A percentile compares a stretch with the other conserved stretches of the same genome.
Conservation (phyloP, 2,797 vertebrate genomes). For the Helicolenus hilgendorfi region DNA sequence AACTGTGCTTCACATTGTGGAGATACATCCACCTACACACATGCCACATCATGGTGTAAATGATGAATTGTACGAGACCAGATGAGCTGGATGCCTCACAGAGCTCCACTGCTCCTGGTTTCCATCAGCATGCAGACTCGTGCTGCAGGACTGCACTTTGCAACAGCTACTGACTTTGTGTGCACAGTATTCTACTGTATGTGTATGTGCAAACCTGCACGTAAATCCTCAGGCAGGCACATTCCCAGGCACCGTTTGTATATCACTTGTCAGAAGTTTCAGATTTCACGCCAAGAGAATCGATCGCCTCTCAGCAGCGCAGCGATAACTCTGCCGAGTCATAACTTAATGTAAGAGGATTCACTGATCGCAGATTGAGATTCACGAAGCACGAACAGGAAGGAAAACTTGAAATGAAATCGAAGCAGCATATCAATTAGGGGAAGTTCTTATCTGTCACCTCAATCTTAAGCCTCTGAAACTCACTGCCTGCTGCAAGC, state of each 20-base stretch:
- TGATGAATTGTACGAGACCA: conserved; percentile 14
- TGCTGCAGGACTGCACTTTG: background rate
- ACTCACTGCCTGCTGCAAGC: background rate
- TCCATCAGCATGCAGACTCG: conserved; percentile 20
- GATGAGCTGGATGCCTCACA: conserved; percentile 31
- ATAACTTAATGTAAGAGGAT: conserved; percentile 24
- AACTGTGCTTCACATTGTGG: background rate
- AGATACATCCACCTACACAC: background rate
- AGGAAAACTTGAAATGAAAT: conserved; percentile 51
- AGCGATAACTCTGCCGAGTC: background rate
- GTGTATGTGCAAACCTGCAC: conserved; percentile 23
- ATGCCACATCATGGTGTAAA: background rate
- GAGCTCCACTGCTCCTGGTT: background rate
- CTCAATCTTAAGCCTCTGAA: background rate
- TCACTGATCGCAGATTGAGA: conserved; percentile 5
- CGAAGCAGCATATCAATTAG: conserved; percentile 1
- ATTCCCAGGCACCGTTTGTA: conserved; percentile 30
- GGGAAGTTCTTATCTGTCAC: conserved; percentile 36
- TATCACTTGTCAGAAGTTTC: conserved; percentile 49
- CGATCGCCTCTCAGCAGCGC: conserved; percentile 12
- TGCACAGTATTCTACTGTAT: background rate
- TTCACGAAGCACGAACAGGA: conserved; percentile 20
- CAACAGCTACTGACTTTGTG: conserved; percentile 6
- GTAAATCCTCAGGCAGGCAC: conserved; percentile 18
- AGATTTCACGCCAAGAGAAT: conserved; percentile 40